Evolutionary conservation across 2,797 vertebrate genomes (phyloP).

Genomic region (Nothura maculosa): DNA sequence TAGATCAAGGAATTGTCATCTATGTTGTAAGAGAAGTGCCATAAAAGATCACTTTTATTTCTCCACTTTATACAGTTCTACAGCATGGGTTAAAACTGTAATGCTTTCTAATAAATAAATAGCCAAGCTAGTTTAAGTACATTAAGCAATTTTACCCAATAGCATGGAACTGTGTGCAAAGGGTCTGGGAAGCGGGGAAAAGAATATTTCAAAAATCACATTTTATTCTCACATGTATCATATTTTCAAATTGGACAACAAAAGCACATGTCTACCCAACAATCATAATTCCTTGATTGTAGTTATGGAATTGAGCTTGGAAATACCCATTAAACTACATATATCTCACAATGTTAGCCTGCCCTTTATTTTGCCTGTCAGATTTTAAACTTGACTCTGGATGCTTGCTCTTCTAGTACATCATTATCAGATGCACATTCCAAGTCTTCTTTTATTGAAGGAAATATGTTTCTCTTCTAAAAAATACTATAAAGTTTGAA

Average conservation of each 20-base stretch:
- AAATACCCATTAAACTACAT: neutral
- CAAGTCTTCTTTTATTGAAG: neutral
- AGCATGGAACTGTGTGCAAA: neutral
- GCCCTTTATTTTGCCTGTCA: neutral
- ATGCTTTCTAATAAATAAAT: neutral
- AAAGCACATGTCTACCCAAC: neutral
- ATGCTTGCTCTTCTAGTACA: neutral
- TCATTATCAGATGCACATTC: accelerated
- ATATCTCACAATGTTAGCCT: neutral
- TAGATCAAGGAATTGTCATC: neutral
- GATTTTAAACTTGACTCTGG: neutral
- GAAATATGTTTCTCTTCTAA: neutral
- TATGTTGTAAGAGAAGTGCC: neutral
- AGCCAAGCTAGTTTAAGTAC: neutral
- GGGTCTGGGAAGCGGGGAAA: neutral
- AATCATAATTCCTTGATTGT: neutral
- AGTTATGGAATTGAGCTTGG: neutral
- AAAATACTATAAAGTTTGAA: neutral
- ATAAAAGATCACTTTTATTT: neutral
- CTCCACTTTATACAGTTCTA: neutral
- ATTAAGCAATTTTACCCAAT: neutral
- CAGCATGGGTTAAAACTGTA: neutral
- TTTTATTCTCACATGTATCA: neutral
- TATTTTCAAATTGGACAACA: neutral
- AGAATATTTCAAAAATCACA: neutral